Evolutionary conservation across 37 sponge, comb jelly and placozoan genomes (phyloP).

Genomic region (Geodia barretti): DNA sequence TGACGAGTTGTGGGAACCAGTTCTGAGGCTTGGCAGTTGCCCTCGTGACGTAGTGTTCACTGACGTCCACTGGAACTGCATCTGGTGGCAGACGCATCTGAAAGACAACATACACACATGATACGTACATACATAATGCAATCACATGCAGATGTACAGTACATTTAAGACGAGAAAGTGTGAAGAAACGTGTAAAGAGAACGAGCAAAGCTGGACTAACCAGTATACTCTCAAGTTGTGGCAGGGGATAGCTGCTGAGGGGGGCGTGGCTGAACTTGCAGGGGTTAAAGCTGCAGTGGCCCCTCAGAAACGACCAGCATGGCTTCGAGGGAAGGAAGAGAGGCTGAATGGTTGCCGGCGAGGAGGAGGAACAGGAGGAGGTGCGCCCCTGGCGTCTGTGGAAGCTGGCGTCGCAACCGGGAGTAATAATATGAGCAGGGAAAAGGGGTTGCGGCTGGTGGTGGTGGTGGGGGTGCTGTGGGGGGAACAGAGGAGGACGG

Average conservation of each 20-base stretch:
- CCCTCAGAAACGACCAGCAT: not conserved
- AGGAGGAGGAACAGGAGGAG: not conserved
- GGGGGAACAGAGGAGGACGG: constrained; percentile 6
- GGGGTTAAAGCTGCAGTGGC: constrained; percentile 1
- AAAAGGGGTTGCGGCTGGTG: no score
- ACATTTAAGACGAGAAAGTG: no score
- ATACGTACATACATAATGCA: no score
- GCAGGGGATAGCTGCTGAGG: not conserved
- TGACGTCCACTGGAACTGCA: not conserved
- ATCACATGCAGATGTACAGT: no score
- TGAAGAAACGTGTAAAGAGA: no score
- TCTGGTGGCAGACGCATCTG: not conserved
- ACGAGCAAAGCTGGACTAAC: no score
- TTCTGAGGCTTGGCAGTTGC: not conserved
- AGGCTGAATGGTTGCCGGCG: not conserved
- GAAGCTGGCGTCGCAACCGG: not conserved
- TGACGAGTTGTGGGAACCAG: not conserved
- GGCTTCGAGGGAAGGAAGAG: not conserved
- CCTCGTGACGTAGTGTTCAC: not conserved
- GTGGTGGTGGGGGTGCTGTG: constrained; percentile 15
- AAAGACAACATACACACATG: not conserved
- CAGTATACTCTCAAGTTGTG: not conserved
- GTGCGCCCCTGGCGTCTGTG: no score
- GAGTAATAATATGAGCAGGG: constrained; percentile 1
- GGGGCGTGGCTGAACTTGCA: not conserved